Conservation (phyloP, 2,113 vertebrate genomes). For the Tichodroma muraria region DNA sequence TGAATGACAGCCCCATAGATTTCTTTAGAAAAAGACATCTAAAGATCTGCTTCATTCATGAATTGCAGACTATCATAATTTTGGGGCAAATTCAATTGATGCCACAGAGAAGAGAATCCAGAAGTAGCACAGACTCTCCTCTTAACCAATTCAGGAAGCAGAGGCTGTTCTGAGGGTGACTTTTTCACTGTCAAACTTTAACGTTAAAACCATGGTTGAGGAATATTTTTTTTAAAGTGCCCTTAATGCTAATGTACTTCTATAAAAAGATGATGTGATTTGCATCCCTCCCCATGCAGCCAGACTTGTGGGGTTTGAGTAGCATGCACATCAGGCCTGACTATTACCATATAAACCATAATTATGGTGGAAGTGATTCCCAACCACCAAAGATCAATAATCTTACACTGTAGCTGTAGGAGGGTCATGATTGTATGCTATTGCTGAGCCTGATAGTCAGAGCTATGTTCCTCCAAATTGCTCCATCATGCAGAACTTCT, state of each 20-base stretch:
- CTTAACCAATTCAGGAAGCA: not conserved
- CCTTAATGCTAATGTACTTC: not conserved
- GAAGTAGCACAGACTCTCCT: not conserved
- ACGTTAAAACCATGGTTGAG: not conserved
- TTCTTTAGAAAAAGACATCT: not conserved
- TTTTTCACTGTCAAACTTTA: not conserved
- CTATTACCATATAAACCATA: not conserved
- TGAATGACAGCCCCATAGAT: not conserved
- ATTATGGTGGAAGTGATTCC: not conserved
- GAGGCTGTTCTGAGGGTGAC: not conserved
- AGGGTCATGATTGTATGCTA: not conserved
- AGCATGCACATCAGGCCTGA: not conserved
- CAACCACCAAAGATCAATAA: not conserved
- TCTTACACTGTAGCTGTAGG: not conserved
- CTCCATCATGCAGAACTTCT: not conserved
- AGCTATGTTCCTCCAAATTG: not conserved
- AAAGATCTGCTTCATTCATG: not conserved
- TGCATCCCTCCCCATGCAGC: not conserved
- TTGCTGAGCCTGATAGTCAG: not conserved
- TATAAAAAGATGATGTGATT: not conserved
- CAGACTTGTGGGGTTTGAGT: not conserved
- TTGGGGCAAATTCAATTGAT: not conserved
- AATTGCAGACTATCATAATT: not conserved
- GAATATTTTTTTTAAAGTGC: not conserved
- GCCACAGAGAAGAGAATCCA: not conserved